A percentile compares a stretch with the other conserved stretches of the same genome.
phyloP scores from a whole-genome alignment of 2,113 vertebrate genomes.

The Apistogramma diplotaenia region DNA sequence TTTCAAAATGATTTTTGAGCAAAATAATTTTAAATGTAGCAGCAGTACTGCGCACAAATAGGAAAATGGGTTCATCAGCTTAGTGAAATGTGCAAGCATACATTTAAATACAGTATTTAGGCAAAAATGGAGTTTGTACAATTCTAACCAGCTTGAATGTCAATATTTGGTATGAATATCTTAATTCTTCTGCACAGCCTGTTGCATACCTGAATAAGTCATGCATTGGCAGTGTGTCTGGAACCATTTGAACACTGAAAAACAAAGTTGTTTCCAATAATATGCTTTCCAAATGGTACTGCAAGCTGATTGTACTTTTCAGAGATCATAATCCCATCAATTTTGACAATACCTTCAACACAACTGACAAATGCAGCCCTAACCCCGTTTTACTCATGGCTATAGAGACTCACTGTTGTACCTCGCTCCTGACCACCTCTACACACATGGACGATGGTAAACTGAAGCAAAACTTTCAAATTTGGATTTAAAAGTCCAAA shows the following conservation, averaged over 20 bases:
- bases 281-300: neutral
- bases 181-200: neutral
- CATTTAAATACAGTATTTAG: neutral
- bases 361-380: neutral
- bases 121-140: neutral
- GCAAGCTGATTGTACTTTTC: neutral
- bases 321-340: neutral
- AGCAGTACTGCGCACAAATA: too few relatives aligned
- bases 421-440: neutral
- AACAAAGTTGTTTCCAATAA: too few relatives aligned
- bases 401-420: neutral
- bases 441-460: too few relatives aligned
- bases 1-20: too few relatives aligned
- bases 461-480: too few relatives aligned
- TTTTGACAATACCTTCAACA: neutral
- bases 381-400: neutral
- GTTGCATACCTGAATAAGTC: too few relatives aligned
- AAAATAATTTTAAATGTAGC: too few relatives aligned
- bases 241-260: neutral
- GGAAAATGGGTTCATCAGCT: neutral
- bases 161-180: neutral
- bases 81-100: neutral
- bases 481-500: too few relatives aligned
- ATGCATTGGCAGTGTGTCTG: neutral
- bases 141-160: neutral